Percentiles rank a stretch among this genome's conserved stretches.
These are phyloP conservation scores for Notarius lentiginosus DNA, from an alignment of 2,113 vertebrate species.

Conservation along the genomic window DNA sequence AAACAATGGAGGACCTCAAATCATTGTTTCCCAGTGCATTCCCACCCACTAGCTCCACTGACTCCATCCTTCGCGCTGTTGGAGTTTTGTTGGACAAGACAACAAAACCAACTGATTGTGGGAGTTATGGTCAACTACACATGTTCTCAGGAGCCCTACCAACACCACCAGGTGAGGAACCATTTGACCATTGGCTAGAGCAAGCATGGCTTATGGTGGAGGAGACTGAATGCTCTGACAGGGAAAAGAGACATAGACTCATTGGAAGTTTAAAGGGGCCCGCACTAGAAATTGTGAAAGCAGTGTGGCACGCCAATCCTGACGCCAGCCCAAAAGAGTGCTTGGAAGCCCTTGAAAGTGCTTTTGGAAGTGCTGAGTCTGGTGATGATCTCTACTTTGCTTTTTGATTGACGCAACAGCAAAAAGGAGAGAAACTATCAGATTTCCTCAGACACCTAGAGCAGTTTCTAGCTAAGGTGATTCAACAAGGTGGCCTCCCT, in stretches of 20 bases:
- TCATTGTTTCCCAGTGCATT: conserved; percentile 12
- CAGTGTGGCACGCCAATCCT: background rate
- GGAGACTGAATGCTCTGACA: conserved; percentile 32
- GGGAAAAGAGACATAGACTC: conserved; percentile 26
- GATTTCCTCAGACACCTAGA: background rate
- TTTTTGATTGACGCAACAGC: background rate
- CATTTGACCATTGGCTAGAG: conserved; percentile 42
- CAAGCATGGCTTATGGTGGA: conserved; percentile 42
- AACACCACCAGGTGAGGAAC: conserved; percentile 40
- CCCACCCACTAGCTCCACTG: conserved; percentile 25
- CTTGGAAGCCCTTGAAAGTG: background rate
- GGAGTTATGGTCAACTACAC: background rate
- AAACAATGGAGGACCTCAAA: conserved; percentile 27
- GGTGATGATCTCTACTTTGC: conserved; percentile 45
- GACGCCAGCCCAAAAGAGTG: conserved; percentile 28
- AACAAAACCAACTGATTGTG: background rate
- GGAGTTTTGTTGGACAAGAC: background rate
- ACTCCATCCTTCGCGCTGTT: background rate
- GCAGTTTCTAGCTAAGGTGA: background rate
- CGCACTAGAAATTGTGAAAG: conserved; percentile 23
- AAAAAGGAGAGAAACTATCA: background rate
- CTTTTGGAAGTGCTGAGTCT: conserved; percentile 34
- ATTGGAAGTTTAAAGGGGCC: conserved; percentile 41
- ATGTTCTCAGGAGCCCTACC: conserved; percentile 33
- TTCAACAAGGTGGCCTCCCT: background rate